These are phyloP conservation scores for Acrossocheilus fasciatus DNA, from an alignment of 2,797 vertebrate species.

Conservation along the genomic window DNA sequence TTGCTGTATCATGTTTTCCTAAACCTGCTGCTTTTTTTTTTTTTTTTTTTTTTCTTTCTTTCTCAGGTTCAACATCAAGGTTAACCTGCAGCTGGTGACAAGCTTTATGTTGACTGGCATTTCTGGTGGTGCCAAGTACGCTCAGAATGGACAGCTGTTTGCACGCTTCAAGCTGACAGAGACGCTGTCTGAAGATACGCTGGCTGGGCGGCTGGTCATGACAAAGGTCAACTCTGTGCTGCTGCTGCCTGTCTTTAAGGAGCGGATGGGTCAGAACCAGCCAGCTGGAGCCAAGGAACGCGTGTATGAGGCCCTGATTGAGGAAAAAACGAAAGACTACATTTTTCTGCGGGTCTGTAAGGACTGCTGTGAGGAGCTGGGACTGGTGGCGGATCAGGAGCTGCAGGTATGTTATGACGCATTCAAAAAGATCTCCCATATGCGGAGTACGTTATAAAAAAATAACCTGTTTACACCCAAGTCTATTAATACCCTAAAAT, in stretches of 20 bases:
- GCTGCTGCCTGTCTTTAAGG: conserved; percentile 90
- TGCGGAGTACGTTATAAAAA: not conserved
- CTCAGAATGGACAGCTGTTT: conserved; percentile 97
- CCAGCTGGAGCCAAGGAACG: conserved; percentile 95
- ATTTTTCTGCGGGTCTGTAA: conserved; percentile 98
- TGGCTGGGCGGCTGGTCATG: conserved; percentile 97
- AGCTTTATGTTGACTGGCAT: conserved; percentile 99
- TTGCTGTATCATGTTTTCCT: not conserved
- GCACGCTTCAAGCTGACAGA: conserved; percentile 98
- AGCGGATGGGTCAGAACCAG: conserved; percentile 84
- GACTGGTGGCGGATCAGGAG: conserved; percentile 90
- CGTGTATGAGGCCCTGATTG: conserved; percentile 96
- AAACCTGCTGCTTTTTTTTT: not conserved
- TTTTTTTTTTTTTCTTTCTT: not conserved
- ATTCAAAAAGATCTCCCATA: not conserved
- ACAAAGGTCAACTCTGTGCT: conserved; percentile 99
- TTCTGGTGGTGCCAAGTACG: conserved; percentile 97
- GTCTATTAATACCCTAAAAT: not conserved
- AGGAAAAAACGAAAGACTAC: conserved; percentile 99
- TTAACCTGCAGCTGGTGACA: conserved; percentile 95
- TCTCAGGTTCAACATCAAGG: conserved; percentile 98
- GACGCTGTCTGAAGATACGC: conserved; percentile 97
- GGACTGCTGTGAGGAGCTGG: conserved; percentile 94
- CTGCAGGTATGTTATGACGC: conserved; percentile 83
- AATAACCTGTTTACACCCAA: not conserved